A percentile compares a stretch with the other conserved stretches of the same genome.
Evolutionary conservation across 2,113 vertebrate genomes (phyloP).

Genomic region (Apteryx mantelli): DNA sequence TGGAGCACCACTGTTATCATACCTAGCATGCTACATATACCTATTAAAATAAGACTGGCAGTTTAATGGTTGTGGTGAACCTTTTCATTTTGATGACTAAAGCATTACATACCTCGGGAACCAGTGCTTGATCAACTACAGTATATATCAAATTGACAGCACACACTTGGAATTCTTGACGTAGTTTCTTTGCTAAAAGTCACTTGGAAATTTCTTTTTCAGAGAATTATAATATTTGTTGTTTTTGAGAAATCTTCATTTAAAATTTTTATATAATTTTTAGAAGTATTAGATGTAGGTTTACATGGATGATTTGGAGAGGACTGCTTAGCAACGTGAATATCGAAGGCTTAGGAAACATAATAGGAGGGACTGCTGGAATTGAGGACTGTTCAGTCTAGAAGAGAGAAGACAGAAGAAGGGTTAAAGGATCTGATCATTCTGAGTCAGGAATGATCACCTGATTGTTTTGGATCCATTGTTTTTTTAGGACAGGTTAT

Average conservation of each 20-base stretch:
- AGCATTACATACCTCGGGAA: neutral
- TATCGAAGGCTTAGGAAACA: neutral
- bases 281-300: neutral
- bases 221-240: neutral
- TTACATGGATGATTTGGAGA: neutral
- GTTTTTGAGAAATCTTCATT: neutral
- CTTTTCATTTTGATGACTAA: neutral
- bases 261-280: neutral
- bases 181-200: neutral
- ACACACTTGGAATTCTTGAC: neutral
- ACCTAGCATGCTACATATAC: neutral
- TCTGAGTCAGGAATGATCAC: neutral
- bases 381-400: neutral
- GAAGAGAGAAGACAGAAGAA: neutral
- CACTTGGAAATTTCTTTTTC: neutral
- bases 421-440: neutral
- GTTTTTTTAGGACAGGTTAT: neutral
- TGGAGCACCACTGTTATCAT: neutral
- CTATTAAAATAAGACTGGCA: conserved; percentile 19
- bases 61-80: neutral
- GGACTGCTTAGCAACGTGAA: neutral
- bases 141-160: neutral
- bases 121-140: neutral
- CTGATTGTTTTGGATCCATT: neutral
- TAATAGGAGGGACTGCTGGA: neutral